Evolutionary conservation across 2,888 invertebrate genomes (phyloP).

Genomic region (Campoplex nolae): DNA sequence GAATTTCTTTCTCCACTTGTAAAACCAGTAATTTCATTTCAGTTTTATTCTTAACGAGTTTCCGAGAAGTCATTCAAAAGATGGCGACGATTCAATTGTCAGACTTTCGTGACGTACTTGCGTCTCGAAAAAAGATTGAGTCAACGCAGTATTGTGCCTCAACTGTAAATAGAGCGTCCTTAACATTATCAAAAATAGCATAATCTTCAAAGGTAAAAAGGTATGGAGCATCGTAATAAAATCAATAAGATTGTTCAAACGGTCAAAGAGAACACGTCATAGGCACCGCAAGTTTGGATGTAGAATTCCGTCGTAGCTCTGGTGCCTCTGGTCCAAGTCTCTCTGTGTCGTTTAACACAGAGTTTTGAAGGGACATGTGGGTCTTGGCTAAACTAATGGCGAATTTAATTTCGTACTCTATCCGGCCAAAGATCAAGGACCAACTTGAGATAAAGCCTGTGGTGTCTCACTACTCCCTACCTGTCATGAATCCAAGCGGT

Average conservation of each 20-base stretch:
- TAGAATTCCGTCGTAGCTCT: neutral
- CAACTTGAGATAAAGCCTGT: conserved; percentile 34
- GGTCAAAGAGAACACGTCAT: neutral
- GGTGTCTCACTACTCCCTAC: conserved; percentile 38
- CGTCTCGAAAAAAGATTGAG: neutral
- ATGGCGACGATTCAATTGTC: conserved; percentile 72
- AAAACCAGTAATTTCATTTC: conserved; percentile 73
- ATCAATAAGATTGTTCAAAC: neutral
- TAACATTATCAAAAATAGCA: neutral
- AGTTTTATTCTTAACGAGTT: conserved; percentile 74
- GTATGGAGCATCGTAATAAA: neutral
- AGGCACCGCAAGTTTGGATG: neutral
- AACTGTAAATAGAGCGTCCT: conserved; percentile 10
- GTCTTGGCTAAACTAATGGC: conserved; percentile 43
- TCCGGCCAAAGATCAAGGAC: conserved; percentile 55
- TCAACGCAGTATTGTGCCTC: conserved; percentile 14
- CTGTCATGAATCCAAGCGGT: conserved; percentile 51
- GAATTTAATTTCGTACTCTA: conserved; percentile 49
- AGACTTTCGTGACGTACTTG: conserved; percentile 17
- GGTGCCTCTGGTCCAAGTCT: neutral
- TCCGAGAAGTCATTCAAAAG: conserved; percentile 75
- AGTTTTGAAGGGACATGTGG: conserved; percentile 31
- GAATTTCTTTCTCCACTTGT: conserved; percentile 39
- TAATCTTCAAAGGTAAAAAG: neutral
- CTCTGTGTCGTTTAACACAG: conserved; percentile 30